Evolutionary conservation across 35 echinoderm and acorn worm species (phyloP).

Genomic region (Ptychodera flava): DNA sequence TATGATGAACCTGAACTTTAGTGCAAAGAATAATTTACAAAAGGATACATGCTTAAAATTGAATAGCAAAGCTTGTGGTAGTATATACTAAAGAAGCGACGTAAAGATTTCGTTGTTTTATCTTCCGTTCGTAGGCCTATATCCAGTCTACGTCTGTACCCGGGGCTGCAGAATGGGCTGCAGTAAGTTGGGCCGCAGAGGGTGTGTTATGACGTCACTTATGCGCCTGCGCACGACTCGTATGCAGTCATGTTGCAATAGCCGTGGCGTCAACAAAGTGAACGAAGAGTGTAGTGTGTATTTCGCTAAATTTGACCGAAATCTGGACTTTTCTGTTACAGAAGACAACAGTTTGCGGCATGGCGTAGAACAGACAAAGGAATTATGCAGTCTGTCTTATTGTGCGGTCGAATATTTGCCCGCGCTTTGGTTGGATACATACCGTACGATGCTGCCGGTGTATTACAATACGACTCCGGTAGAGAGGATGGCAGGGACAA

Average conservation of each 20-base stretch:
- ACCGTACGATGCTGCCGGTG: slow-evolving; percentile 74
- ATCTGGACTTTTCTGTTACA: background rate
- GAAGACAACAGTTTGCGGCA: background rate
- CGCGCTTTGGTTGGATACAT: slow-evolving; percentile 78
- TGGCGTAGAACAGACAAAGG: background rate
- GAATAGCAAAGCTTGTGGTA: too few relatives aligned
- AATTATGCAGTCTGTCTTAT: slow-evolving; percentile 94
- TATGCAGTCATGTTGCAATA: background rate
- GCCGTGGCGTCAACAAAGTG: slow-evolving; percentile 10
- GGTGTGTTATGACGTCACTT: slow-evolving; percentile 37
- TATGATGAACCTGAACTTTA: too few relatives aligned
- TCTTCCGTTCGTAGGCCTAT: too few relatives aligned
- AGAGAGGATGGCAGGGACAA: slow-evolving; percentile 43
- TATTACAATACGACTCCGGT: background rate
- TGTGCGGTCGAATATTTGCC: slow-evolving; percentile 76
- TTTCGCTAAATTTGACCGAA: background rate
- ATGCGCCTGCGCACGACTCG: background rate
- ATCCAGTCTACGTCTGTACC: too few relatives aligned
- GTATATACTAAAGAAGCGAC: too few relatives aligned
- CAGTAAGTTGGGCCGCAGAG: too few relatives aligned
- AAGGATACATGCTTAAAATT: too few relatives aligned
- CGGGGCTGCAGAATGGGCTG: too few relatives aligned
- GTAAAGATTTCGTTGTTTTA: too few relatives aligned
- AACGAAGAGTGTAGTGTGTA: background rate
- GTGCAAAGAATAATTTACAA: too few relatives aligned